phyloP scores from a whole-genome alignment of 2,888 invertebrate genomes.

The Ditula angustiorana region DNA sequence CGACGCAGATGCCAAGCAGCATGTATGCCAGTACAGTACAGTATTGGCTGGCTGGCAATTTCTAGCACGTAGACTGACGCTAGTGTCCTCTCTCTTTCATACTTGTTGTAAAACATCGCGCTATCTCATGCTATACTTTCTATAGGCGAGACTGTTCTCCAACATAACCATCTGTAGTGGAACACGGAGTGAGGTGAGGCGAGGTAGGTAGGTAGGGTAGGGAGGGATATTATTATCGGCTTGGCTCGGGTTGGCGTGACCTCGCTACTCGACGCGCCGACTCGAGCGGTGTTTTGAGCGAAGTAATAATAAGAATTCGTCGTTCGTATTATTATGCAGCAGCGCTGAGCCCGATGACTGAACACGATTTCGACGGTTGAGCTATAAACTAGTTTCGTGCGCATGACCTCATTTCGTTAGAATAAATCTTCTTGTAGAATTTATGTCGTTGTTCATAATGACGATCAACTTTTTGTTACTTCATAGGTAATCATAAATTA shows the following conservation, averaged over 20 bases:
- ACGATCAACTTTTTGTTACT: neutral
- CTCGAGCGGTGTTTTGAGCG: slow-evolving; percentile 39
- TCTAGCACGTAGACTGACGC: slow-evolving; percentile 60
- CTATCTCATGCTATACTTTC: slow-evolving; percentile 49
- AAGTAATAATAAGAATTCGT: slow-evolving; percentile 57
- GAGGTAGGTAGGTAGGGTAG: slow-evolving; percentile 54
- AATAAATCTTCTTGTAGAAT: slow-evolving; percentile 25
- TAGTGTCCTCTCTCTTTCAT: slow-evolving; percentile 56
- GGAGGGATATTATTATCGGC: slow-evolving; percentile 57
- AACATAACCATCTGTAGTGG: slow-evolving; percentile 34
- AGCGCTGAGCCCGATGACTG: slow-evolving; percentile 23
- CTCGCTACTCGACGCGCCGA: slow-evolving; percentile 35
- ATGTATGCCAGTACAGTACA: slow-evolving; percentile 34
- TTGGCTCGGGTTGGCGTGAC: slow-evolving; percentile 52
- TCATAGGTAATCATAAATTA: too few species aligned
- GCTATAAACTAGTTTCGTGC: slow-evolving; percentile 31
- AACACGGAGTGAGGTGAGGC: slow-evolving; percentile 38
- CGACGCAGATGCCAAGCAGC: slow-evolving; percentile 36
- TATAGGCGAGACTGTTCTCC: slow-evolving; percentile 48
- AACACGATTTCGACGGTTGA: slow-evolving; percentile 14
- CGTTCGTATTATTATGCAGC: slow-evolving; percentile 35
- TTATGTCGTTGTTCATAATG: slow-evolving; percentile 33
- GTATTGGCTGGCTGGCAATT: slow-evolving; percentile 62
- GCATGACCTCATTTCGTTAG: slow-evolving; percentile 34
- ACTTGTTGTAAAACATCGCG: slow-evolving; percentile 41